Conservation (phyloP, 2,797 vertebrate genomes). For the Microhierax caerulescens region DNA sequence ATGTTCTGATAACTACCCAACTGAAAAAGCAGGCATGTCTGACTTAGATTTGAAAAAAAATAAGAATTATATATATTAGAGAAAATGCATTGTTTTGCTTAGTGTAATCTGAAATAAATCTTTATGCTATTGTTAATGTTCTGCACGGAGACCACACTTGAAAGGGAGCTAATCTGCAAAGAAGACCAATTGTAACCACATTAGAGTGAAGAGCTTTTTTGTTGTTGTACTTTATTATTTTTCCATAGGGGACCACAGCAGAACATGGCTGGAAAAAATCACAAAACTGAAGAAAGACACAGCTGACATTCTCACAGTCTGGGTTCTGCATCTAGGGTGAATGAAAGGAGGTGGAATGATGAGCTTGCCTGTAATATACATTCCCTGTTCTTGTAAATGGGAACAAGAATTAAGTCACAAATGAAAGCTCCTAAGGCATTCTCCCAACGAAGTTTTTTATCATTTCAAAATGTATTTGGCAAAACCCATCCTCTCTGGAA, state of each 20-base stretch:
- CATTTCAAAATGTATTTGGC: not conserved
- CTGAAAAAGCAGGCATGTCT: not conserved
- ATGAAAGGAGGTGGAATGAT: not conserved
- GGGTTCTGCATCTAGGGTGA: not conserved
- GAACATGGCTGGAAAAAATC: not conserved
- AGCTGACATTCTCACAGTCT: not conserved
- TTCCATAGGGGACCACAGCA: conserved; percentile 4
- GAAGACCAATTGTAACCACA: not conserved
- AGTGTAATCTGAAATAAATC: not conserved
- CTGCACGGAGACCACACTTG: conserved; percentile 19
- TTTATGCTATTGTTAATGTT: not conserved
- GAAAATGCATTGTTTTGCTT: not conserved
- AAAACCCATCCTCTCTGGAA: not conserved
- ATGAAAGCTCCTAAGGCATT: not conserved
- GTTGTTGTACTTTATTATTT: conserved; percentile 6
- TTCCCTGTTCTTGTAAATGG: not conserved
- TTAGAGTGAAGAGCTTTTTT: not conserved
- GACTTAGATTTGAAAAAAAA: not conserved
- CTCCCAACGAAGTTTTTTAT: not conserved
- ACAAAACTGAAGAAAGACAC: not conserved
- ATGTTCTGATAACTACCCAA: not conserved
- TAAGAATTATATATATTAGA: not conserved
- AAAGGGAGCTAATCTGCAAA: conserved; percentile 3
- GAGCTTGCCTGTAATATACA: not conserved
- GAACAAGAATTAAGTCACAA: not conserved